Evolutionary conservation across 2,888 invertebrate genomes (phyloP), one percentile per base, ranked within the genome.

Genomic region (Rhagium mordax): DNA sequence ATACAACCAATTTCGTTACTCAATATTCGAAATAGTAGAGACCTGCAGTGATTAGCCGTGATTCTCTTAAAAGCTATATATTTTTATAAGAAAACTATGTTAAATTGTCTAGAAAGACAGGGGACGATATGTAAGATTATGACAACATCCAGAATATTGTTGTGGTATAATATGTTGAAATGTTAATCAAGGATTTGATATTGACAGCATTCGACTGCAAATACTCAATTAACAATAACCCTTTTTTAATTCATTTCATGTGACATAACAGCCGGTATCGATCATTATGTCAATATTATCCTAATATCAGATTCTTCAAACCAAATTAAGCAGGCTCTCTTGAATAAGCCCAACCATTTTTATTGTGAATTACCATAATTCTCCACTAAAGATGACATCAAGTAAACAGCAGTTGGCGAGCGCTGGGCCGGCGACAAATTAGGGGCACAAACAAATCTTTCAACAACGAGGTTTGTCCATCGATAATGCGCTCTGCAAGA

Each of bases 351-450:
- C 60, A 59, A 53, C 70, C 68, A 74, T 75, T 71, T 71, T 74
- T 62, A 72, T 41, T 53, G 20, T 49, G 69, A 33, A 78, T 78
- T 76, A 72, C 70, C 78, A 76, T 78, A 76, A 78, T 76, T 78
- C 70, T 68, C 73, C 71, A 74, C 76, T 78, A 76, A 76, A 76
- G 74, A 78, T 74, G 76, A 76, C 75, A 74, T 78, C 78, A 72
- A 78, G 77, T 74, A 78, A 79, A 78, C 77, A 75, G 76, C 78
- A 78, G 78, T 76, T 78, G 78, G 79, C 65, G 70, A 70, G 61
- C 72, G 72, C 51, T 65, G 55, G 69, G 57, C 64, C 72, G 62
- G 68, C 72, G 79, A 79, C 78, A 79, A 78, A 81, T 79, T 79
- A 76, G 81, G 78, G 75, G 76, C 69, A 76, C 78, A 78, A 74